phyloP scores from a whole-genome alignment of 2,888 invertebrate species.

The Lasioglossum figueresi region DNA sequence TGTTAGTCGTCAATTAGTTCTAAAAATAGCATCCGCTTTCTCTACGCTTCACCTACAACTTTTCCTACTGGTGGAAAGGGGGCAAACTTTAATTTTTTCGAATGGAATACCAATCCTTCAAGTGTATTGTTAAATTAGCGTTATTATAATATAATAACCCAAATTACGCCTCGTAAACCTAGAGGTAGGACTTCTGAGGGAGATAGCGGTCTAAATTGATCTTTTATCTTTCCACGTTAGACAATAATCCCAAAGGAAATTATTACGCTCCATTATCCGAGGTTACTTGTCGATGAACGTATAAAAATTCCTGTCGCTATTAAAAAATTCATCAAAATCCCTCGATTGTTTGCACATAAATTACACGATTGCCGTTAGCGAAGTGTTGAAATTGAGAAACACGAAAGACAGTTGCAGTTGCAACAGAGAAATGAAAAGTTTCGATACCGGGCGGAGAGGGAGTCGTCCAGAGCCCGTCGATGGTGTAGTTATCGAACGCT shows the following conservation, averaged over 20 bases:
- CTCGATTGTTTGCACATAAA: too few relatives aligned
- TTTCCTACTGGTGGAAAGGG: background rate
- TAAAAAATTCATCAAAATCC: too few relatives aligned
- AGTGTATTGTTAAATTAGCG: too few relatives aligned
- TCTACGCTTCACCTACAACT: background rate
- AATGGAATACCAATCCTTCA: background rate
- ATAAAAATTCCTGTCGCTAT: too few relatives aligned
- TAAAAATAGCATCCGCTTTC: background rate
- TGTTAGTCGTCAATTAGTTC: background rate
- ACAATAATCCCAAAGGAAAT: background rate
- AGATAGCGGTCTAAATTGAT: too few relatives aligned
- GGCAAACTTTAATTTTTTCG: background rate
- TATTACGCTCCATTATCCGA: background rate
- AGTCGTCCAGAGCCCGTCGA: background rate
- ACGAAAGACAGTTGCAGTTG: background rate
- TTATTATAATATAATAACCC: too few relatives aligned
- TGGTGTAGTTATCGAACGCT: background rate
- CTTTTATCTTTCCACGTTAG: background rate
- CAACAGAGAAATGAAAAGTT: background rate
- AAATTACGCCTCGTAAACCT: too few relatives aligned
- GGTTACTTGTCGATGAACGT: too few relatives aligned
- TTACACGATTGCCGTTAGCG: too few relatives aligned
- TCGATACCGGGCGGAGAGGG: background rate
- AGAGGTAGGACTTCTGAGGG: too few relatives aligned
- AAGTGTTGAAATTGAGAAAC: too few relatives aligned